A percentile compares a stretch with the other conserved stretches of the same genome.
These are phyloP conservation scores for Lethocerus indicus DNA, from an alignment of 1,140 invertebrate species.

Conservation along the genomic window DNA sequence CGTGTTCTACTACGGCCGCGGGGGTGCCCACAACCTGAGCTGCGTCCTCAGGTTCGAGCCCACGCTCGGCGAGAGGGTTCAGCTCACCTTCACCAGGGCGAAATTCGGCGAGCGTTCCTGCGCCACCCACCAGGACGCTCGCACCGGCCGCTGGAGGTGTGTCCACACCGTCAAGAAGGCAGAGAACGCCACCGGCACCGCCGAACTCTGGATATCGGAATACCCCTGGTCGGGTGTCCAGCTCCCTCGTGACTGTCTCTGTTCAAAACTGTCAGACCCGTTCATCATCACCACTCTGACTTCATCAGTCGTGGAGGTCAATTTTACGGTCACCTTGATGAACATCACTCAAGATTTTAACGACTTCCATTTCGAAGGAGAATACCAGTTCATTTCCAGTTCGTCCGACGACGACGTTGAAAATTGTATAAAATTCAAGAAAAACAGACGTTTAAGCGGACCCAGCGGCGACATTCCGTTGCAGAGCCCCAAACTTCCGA, in stretches of 20 bases:
- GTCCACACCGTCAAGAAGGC: no score
- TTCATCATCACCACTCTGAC: conserved; percentile 39
- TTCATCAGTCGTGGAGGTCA: conserved; percentile 46
- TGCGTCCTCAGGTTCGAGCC: conserved; percentile 59
- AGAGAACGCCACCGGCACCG: conserved; percentile 18
- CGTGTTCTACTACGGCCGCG: conserved; percentile 65
- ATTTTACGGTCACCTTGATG: conserved; percentile 59
- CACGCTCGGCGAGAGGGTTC: conserved; percentile 41
- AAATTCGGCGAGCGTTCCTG: conserved; percentile 46
- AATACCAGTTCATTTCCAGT: conserved; percentile 19
- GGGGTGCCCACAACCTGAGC: conserved; percentile 52
- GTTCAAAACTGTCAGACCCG: conserved; percentile 45
- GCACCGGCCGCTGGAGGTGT: conserved; percentile 46
- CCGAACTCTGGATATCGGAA: conserved; percentile 48
- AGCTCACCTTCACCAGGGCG: conserved; percentile 41
- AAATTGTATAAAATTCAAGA: conserved; percentile 38
- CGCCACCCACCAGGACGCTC: conserved; percentile 39
- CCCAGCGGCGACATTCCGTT: conserved; percentile 50
- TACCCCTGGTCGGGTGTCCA: conserved; percentile 46
- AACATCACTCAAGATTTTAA: conserved; percentile 64
- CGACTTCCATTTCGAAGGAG: conserved; percentile 61
- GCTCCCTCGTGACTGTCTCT: conserved; percentile 52
- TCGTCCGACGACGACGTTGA: conserved; percentile 24
- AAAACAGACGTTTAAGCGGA: conserved; percentile 40
- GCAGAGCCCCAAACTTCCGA: conserved; percentile 25